Evolutionary conservation across 2,888 invertebrate genomes (phyloP).

Genomic region (Bombyx huttoni): DNA sequence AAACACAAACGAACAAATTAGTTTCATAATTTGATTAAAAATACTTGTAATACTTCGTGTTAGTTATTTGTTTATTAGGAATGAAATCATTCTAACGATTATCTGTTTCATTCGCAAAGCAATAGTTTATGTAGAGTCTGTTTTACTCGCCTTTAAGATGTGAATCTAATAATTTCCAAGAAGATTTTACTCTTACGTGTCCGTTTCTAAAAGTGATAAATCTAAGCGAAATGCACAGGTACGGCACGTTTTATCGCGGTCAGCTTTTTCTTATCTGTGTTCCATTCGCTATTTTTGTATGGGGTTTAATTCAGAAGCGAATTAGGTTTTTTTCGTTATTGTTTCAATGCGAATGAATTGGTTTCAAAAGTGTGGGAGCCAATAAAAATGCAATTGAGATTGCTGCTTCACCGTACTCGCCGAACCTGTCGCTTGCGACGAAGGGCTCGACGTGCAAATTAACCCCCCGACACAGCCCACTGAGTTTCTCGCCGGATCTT

Average conservation of each 20-base stretch:
- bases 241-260: slow-evolving; percentile 26
- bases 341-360: neutral
- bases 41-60: neutral
- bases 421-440: too few species aligned
- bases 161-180: slow-evolving; percentile 1
- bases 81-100: neutral
- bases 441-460: too few species aligned
- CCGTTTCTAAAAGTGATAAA: slow-evolving; percentile 12
- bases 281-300: slow-evolving; percentile 20
- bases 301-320: neutral
- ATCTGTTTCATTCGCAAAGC: neutral
- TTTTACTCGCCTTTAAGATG: neutral
- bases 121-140: neutral
- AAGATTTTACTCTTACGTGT: slow-evolving; percentile 7
- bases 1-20: too few species aligned
- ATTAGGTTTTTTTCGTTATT: neutral
- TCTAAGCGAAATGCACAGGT: slow-evolving; percentile 30
- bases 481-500: too few species aligned
- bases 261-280: slow-evolving; percentile 40
- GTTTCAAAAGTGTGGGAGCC: too few species aligned
- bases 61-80: neutral
- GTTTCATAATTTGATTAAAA: too few species aligned
- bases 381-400: too few species aligned
- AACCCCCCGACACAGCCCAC: too few species aligned
- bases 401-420: too few species aligned